Evolutionary conservation across 2,797 vertebrate genomes (phyloP), one percentile per base, ranked within the genome.

Genomic region (Falco peregrinus): DNA sequence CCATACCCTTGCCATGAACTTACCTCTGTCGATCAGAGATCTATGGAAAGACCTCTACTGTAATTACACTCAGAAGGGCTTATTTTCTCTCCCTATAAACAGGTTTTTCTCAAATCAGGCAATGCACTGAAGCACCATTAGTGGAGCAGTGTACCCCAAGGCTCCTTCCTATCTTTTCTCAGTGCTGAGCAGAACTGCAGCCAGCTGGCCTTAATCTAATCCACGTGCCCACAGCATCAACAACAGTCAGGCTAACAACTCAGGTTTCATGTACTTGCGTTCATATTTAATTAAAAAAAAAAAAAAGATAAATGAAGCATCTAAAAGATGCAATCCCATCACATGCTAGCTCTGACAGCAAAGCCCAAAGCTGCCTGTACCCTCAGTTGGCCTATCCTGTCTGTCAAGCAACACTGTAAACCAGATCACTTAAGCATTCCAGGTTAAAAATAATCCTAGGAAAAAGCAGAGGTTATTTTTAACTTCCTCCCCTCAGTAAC

Each of bases 391-490:
- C 53, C 81, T 37, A 84, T 68, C 17, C n/a, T 57, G 48, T 11
- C 79, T 71, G 68, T 68, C 90, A 94, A 87, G 39, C 35, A 90
- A 84, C 77, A 37, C 74, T 59, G 88, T 51, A 87, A 89, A 81
- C 53, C 45, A 85, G 64, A 89, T 47, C 87, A 28, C 61, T 83
- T 64, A 29, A 83, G 61, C 56, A 77, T 83, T 93, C 64, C 78
- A 68, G 18, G 84, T 67, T 95, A 94, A 97, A 97, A 96, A 96
- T 93, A 96, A 83, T 10, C 68, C n/a, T 9, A 45, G 53, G 57
- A 63, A 88, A 79, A 96, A 47, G 24, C 67, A 81, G 83, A 73
- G 25, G 48, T 60, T 96, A 89, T 93, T 96, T 93, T 96, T 96
- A 92, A 77, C 78, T 53, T 64, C 47, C 12, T 21, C 35, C 35